Evolutionary conservation across 2,888 invertebrate species (phyloP).

Genomic region (Thereva unica): DNA sequence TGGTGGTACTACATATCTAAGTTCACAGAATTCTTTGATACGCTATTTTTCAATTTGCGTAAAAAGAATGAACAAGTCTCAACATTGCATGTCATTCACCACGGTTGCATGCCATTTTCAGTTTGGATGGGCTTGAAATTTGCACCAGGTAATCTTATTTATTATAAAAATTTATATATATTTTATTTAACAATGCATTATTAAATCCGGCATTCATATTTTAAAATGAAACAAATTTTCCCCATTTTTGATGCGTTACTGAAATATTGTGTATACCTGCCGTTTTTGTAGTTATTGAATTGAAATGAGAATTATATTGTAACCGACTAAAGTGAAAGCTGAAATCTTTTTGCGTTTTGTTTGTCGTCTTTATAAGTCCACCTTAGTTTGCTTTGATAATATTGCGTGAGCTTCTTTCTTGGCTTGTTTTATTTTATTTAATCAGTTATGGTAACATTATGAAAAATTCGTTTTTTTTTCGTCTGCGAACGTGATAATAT

Average conservation of each 20-base stretch:
- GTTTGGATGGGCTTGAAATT: slow-evolving; percentile 96
- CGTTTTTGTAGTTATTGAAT: neutral
- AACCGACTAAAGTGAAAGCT: slow-evolving; percentile 17
- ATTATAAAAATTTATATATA: slow-evolving; percentile 28
- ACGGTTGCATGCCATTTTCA: slow-evolving; percentile 95
- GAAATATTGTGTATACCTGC: neutral
- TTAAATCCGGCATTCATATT: slow-evolving; percentile 2
- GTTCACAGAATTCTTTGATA: slow-evolving; percentile 96
- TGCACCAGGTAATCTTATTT: slow-evolving; percentile 73
- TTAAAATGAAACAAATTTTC: slow-evolving; percentile 1
- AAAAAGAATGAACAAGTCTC: slow-evolving; percentile 95
- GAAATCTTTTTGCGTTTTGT: slow-evolving; percentile 5
- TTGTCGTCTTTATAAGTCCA: neutral
- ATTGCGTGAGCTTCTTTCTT: slow-evolving; percentile 7
- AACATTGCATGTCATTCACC: slow-evolving; percentile 93
- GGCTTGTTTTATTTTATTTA: slow-evolving; percentile 14
- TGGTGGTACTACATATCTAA: slow-evolving; percentile 98
- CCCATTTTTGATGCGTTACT: slow-evolving; percentile 7
- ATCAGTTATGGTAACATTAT: slow-evolving; percentile 1
- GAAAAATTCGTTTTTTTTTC: too few relatives aligned
- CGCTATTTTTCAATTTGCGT: slow-evolving; percentile 92
- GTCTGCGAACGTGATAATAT: too few relatives aligned
- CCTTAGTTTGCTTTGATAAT: neutral
- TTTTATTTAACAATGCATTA: slow-evolving; percentile 21
- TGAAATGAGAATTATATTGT: slow-evolving; percentile 4